Base-by-base conservation (phyloP, 2,888 invertebrate species). In the Rhamnusium bicolor region DNA sequence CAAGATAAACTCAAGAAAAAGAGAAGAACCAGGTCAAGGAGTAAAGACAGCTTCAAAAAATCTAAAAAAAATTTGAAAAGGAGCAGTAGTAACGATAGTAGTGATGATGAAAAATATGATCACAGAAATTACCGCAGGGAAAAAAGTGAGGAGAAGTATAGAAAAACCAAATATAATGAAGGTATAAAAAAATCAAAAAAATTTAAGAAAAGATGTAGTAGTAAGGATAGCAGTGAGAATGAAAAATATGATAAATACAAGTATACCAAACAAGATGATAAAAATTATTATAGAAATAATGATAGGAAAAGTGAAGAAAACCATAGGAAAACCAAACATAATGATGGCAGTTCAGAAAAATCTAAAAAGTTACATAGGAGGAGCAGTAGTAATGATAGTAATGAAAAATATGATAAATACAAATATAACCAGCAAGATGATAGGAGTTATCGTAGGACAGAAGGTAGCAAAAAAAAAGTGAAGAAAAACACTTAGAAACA, bases 221-320 rank as follows among this genome's bases (percentile, higher is more conserved):
- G 69, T 51, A 61, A n/a, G 47, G 63, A 70, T 58, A 69, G 56
- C 53, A 68, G 68, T 69, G 63, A 54, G 21, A 62, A 71, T 63
- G 54, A 63, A 24, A 68, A 21, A 14, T 10, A 14, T 62, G 10
- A 24, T 14, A 21, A 53, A 67, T 18, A 18, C 2, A 58, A 58
- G 18, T 32, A 54, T 61, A 29, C 66, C 54, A 16, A 79, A 69
- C 27, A 70, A 76, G 16, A 67, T 14, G 47, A 60, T 16, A 68
- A 63, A 54, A 70, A n/a, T 8, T 10, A 66, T 14, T 7, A 61
- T 5, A 32, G 54, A 69, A 32, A 53, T 51, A 29, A 18, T 8
- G 14, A 19, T 10, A 56, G 54, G 60, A 67, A 70, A 47, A 14
- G 14, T 27, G 29, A 18, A 18, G 14, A 4, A 16, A 14, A 29